Conservation (phyloP, 2,113 vertebrate genomes). For the Acrocephalus kingi region DNA sequence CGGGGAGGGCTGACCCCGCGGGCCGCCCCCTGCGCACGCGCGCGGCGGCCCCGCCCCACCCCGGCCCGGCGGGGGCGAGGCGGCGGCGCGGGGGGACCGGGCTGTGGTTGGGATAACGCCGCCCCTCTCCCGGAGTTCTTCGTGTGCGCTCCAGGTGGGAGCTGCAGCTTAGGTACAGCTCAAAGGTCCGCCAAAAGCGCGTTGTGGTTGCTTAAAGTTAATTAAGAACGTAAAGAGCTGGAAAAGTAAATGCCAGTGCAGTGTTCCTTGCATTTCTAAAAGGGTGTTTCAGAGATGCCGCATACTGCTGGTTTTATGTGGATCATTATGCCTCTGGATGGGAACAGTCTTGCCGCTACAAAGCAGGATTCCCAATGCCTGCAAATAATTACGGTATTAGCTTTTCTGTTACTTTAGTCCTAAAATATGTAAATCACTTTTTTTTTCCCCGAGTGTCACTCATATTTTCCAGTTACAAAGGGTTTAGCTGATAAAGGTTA, state of each 20-base stretch:
- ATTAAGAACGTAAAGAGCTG: neutral
- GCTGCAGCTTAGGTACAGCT: accelerated
- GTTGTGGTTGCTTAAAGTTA: accelerated
- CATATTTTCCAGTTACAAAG: neutral
- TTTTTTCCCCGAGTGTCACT: neutral
- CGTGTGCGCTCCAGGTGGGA: neutral
- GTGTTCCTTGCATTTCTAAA: neutral
- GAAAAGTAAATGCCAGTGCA: neutral
- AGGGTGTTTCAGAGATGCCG: neutral
- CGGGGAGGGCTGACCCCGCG: too few relatives aligned
- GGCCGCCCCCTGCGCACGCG: neutral
- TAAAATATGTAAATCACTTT: neutral
- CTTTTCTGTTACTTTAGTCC: neutral
- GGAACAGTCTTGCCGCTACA: neutral
- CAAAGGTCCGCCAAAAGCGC: accelerated
- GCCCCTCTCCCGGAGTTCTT: accelerated
- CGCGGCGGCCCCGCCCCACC: neutral
- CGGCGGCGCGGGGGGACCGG: neutral
- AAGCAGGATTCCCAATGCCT: neutral
- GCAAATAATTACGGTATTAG: neutral
- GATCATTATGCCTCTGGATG: neutral
- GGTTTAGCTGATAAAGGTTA: neutral
- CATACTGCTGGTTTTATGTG: neutral
- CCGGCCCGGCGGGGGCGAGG: too few relatives aligned
- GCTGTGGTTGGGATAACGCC: accelerated